These are phyloP conservation scores for Glaucopsyche alexis DNA, from an alignment of 2,888 invertebrate genomes.

Conservation along the genomic window DNA sequence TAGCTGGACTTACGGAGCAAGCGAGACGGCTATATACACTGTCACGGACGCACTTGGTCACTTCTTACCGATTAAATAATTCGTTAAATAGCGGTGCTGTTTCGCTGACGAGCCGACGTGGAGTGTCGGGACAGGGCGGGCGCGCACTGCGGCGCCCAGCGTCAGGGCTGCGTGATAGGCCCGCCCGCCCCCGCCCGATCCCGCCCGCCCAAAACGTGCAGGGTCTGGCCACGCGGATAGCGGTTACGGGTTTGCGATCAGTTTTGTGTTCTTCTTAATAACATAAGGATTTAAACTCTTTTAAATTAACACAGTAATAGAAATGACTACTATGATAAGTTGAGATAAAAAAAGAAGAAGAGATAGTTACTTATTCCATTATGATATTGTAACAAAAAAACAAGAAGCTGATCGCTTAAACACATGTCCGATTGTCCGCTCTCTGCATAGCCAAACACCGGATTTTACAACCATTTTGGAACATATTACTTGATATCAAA, in stretches of 20 bases:
- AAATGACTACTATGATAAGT: too few relatives aligned
- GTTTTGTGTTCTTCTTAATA: neutral
- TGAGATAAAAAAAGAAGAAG: too few relatives aligned
- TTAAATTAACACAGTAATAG: too few relatives aligned
- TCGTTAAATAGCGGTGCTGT: constrained; percentile 69
- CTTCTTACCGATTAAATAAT: constrained; percentile 74
- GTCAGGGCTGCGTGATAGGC: constrained; percentile 43
- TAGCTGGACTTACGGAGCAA: constrained; percentile 4
- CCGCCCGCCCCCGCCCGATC: constrained; percentile 48
- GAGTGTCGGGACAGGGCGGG: constrained; percentile 78
- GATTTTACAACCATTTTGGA: constrained; percentile 38
- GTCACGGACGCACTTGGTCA: constrained; percentile 34
- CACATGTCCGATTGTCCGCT: neutral
- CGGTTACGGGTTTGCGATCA: neutral
- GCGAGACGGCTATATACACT: constrained; percentile 17
- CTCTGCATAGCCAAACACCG: constrained; percentile 34
- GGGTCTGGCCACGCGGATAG: neutral
- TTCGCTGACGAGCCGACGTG: constrained; percentile 79
- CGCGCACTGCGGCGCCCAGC: constrained; percentile 70
- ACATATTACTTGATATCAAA: constrained; percentile 25
- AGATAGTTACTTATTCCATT: too few relatives aligned
- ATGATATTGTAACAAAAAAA: too few relatives aligned
- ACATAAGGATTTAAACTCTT: too few relatives aligned
- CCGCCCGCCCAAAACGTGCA: neutral
- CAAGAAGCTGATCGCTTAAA: neutral